Percentiles rank a stretch among this genome's conserved stretches.
Evolutionary conservation across 2,888 invertebrate genomes (phyloP).

Genomic region (Andrena haemorrhoa): DNA sequence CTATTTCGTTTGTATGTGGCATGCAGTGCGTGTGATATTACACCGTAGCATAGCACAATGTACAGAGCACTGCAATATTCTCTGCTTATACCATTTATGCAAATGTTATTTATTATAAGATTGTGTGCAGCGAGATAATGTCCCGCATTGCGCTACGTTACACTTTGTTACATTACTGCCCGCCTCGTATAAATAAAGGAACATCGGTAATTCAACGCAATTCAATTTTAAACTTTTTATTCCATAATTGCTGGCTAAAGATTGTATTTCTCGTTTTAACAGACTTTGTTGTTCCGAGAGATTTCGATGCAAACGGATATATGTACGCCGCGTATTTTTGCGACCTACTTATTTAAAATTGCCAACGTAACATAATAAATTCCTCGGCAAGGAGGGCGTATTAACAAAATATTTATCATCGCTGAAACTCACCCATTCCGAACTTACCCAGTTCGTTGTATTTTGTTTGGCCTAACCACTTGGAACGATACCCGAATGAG

Average conservation of each 20-base stretch:
- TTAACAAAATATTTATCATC: slow-evolving; percentile 30
- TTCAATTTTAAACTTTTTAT: too few species aligned
- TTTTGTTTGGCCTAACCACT: slow-evolving; percentile 24
- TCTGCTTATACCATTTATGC: neutral
- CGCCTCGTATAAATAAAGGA: neutral
- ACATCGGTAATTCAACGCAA: too few species aligned
- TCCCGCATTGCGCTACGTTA: neutral
- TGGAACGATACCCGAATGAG: slow-evolving; percentile 52
- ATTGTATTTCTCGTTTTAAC: too few species aligned
- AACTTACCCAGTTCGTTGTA: slow-evolving; percentile 27
- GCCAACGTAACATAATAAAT: neutral
- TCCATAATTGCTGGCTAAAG: too few species aligned
- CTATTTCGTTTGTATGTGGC: neutral
- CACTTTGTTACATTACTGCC: neutral
- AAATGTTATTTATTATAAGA: slow-evolving; percentile 13
- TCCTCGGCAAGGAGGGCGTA: neutral
- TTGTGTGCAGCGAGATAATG: neutral
- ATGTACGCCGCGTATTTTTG: neutral
- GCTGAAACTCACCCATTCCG: slow-evolving; percentile 1
- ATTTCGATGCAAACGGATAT: neutral
- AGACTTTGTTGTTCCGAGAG: neutral
- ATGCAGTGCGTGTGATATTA: neutral
- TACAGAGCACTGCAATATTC: neutral
- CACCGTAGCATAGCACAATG: neutral
- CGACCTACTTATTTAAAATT: neutral